These are phyloP conservation scores for Glaucidium brasilianum DNA, from an alignment of 2,113 vertebrate genomes.

Conservation along the genomic window DNA sequence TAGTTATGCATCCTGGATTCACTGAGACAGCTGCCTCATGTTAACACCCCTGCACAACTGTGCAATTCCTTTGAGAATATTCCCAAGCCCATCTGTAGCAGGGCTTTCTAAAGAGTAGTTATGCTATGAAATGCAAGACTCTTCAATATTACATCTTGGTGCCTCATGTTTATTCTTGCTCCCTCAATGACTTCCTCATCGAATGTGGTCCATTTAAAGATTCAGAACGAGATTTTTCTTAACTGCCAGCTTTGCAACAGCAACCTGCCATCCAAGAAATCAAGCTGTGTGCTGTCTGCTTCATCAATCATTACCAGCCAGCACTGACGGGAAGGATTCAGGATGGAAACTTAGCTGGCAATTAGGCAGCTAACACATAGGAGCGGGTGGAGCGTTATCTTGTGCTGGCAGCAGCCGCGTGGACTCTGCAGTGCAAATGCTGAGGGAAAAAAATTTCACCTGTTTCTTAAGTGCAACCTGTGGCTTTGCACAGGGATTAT, in stretches of 20 bases:
- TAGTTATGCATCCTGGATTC: fast-evolving
- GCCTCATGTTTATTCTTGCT: not conserved
- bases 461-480: not conserved
- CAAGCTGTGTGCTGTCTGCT: slow-evolving; percentile 24
- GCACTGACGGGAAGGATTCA: not conserved
- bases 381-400: not conserved
- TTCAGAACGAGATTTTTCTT: not conserved
- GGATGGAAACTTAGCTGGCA: not conserved
- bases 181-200: not conserved
- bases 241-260: not conserved
- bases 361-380: not conserved
- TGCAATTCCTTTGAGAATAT: not conserved
- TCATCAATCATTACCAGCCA: not conserved
- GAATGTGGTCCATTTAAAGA: not conserved
- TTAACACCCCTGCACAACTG: not conserved
- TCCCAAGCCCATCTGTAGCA: not conserved
- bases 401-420: not conserved
- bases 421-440: not conserved
- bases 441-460: not conserved
- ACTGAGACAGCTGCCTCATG: not conserved
- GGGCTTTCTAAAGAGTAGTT: not conserved
- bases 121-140: not conserved
- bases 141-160: not conserved
- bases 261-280: not conserved
- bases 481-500: not conserved